Percentiles rank a stretch among this genome's conserved stretches.
Conservation (phyloP, 2,797 vertebrate genomes). For the Arnoldichthys spilopterus region DNA sequence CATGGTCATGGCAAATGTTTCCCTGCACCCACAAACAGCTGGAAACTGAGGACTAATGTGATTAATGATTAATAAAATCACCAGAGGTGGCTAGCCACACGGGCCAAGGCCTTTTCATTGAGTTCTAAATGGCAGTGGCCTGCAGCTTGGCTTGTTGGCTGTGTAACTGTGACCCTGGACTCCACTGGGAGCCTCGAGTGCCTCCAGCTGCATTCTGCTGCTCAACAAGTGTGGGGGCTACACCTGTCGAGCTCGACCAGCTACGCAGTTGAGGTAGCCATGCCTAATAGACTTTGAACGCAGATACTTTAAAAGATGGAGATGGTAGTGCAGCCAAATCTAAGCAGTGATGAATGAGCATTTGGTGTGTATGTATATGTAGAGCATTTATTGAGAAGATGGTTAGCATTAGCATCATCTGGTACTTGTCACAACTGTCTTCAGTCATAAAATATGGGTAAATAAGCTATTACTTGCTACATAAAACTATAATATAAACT, state of each 20-base stretch:
- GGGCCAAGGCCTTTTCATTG: slow-evolving; percentile 29
- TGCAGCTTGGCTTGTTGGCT: slow-evolving; percentile 28
- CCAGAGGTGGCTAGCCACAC: slow-evolving; percentile 15
- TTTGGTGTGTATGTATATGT: not conserved
- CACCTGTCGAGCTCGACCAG: slow-evolving; percentile 44
- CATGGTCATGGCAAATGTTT: not conserved
- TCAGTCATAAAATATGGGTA: too few species aligned
- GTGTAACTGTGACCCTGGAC: slow-evolving; percentile 46
- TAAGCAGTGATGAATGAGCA: not conserved
- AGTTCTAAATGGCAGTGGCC: slow-evolving; percentile 7
- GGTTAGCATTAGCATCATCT: not conserved
- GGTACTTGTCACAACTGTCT: not conserved
- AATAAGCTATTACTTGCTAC: too few species aligned
- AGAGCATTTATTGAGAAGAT: not conserved
- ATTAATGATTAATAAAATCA: slow-evolving; percentile 52
- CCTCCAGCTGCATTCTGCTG: slow-evolving; percentile 44
- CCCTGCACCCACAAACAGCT: slow-evolving; percentile 18
- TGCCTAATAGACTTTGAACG: not conserved
- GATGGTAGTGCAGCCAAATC: not conserved
- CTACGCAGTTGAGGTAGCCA: not conserved
- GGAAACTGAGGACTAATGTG: slow-evolving; percentile 32
- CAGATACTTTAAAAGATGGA: not conserved
- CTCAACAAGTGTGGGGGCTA: slow-evolving; percentile 36
- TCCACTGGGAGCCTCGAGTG: slow-evolving; percentile 30
- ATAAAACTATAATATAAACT: not conserved